A percentile compares a stretch with the other conserved stretches of the same genome.
Conservation (phyloP, 2,113 vertebrate species). For the Baryphthengus martii region DNA sequence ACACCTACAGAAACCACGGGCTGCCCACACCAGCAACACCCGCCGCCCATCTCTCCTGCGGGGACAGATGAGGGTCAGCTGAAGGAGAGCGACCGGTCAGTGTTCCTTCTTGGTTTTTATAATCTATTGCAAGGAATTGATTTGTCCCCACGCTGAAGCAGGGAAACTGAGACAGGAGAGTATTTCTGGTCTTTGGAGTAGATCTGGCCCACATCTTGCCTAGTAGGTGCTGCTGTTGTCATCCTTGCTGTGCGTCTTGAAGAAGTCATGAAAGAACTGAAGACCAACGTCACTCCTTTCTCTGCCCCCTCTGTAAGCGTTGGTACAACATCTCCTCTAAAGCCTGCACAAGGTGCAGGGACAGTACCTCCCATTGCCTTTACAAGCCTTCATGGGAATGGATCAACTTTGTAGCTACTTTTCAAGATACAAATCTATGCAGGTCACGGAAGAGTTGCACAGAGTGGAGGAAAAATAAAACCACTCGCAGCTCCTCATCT, state of each 20-base stretch:
- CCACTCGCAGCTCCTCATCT: not conserved
- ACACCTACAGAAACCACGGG: not conserved
- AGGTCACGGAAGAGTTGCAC: not conserved
- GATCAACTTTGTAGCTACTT: not conserved
- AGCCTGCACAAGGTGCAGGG: not conserved
- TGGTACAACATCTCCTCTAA: not conserved
- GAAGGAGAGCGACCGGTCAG: fast-evolving
- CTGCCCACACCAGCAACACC: fast-evolving
- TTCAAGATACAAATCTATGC: not conserved
- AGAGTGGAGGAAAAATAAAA: not conserved
- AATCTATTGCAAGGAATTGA: not conserved
- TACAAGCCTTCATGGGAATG: not conserved
- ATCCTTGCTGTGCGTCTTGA: not conserved
- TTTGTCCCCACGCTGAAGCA: not conserved
- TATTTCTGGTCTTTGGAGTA: not conserved
- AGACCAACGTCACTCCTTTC: not conserved
- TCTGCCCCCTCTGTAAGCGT: fast-evolving
- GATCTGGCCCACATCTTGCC: not conserved
- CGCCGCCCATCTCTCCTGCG: fast-evolving
- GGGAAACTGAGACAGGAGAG: not conserved
- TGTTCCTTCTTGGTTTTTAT: fast-evolving
- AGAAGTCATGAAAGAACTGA: not conserved
- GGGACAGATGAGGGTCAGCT: not conserved
- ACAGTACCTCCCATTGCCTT: not conserved
- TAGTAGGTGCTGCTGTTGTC: not conserved